Evolutionary conservation across 1,140 invertebrate genomes (phyloP), one percentile per base, ranked within the genome.

Genomic region (Limonius californicus): DNA sequence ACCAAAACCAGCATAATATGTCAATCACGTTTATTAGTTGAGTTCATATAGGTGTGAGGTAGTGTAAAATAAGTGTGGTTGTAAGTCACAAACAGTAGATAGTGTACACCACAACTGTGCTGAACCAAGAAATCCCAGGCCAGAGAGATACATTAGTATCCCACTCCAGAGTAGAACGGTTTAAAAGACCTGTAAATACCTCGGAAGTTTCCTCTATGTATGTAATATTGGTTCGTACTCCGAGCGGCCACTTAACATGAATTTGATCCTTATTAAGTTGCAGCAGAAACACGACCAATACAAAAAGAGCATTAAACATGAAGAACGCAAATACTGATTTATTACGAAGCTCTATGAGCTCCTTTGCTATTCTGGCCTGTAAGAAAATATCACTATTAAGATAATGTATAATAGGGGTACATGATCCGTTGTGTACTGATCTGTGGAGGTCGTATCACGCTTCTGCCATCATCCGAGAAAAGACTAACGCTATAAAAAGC

Each of bases 281-380:
- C 73, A 98, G 89, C 80, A 98, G 89, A 83, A 98, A 95, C 74
- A 98, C 94, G 80, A 98, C 93, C 80, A 99, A 88, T 77, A 98
- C 94, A 86, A 98, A 99, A 73, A 99, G 88, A 79, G 95, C 92
- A 86, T 99, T 99, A 83, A 97, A 90, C 94, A 99, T 98, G 83
- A 98, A 92, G 88, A 98, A 98, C 71, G 93, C 93, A 80, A 98
- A 97, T 62, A 97, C 94, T 70, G 93, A 91, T 80, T 96, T 96
- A 86, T 97, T 98, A 70, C 95, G 85, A 71, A 98, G 85, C 73
- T 95, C 93, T 76, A 90, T 88, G 76, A 98, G 84, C 79, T 96
- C 94, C 70, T 82, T 80, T 72, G 90, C 90, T 70, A 96, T 90
- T 72, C 91, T 85, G 76, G 87, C 89, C 89, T 97, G 85, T 80